Base-by-base conservation (phyloP, 1,140 invertebrate species). In the Aricia agestis region DNA sequence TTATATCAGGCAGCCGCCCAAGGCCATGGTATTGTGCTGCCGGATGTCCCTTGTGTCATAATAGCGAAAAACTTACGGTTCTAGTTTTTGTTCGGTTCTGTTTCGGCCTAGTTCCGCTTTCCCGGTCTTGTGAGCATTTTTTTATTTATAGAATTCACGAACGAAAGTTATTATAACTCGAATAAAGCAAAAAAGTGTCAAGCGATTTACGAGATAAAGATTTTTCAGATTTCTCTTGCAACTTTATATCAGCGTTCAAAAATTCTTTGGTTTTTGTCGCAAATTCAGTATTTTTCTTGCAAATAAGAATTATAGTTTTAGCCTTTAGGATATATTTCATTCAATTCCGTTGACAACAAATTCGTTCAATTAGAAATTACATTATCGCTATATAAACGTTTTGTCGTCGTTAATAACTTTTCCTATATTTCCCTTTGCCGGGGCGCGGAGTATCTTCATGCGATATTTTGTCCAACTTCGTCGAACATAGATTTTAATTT, bases 71-170 rank as follows among this genome's bases (percentile, higher is more conserved):
- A 67, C 36, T 67, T 45, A 67, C 42, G 36, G 66, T 67, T 52
- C 66, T 10, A 18, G n/a, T 67, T 45, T 67, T 45, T 67, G 42
- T 67, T 45, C n/a, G 32, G 17, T 18, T 42, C 42, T 10, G 57
- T 69, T 74, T 71, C 72, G 72, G 59, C 67, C 72, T 75, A 75
- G 82, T 84, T 85, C 78, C 82, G 82, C 81, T 84, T 85, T 85
- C 76, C 76, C 82, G 72, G 76, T 73, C 74, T 77, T 72, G 65
- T 70, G 66, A 72, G 78, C 73, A 73, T 70, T 74, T 71, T 74
- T 42, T 67, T 67, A 67, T 18, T 45, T 25, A 19, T 19, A 52
- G 2, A 36, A 36, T 36, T 36, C 36, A 67, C 36, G 58, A 65
- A 45, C 25, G 57, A 61, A 68, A 66, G 32, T 32, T 7, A 63